phyloP scores from a whole-genome alignment of 2,888 invertebrate genomes.

The Caenorhabditis japonica region DNA sequence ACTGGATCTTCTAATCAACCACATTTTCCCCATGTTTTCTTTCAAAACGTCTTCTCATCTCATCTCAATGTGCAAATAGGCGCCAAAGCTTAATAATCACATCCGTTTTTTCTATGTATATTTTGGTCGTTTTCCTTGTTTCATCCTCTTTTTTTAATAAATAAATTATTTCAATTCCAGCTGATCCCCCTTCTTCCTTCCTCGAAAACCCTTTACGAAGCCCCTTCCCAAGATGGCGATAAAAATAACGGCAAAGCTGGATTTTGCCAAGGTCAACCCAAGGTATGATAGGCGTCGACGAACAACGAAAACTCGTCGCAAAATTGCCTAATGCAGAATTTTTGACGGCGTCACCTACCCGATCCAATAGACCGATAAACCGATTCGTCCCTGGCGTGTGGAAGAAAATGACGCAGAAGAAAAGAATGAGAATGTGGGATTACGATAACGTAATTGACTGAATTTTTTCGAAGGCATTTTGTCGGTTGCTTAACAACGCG shows the following conservation, averaged over 20 bases:
- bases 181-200: background rate
- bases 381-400: constrained; percentile 20
- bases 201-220: background rate
- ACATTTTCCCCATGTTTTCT: background rate
- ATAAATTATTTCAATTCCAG: constrained; percentile 27
- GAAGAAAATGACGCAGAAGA: constrained; percentile 3
- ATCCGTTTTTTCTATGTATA: background rate
- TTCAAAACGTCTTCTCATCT: constrained; percentile 16
- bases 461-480: constrained; percentile 34
- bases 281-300: constrained; percentile 48
- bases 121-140: constrained; percentile 1
- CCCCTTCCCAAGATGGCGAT: constrained; percentile 5
- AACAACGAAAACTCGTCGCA: constrained; percentile 43
- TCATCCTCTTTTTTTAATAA: constrained; percentile 23
- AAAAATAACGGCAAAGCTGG: constrained; percentile 42
- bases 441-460: constrained; percentile 42
- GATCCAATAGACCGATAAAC: constrained; percentile 42
- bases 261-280: constrained; percentile 39
- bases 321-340: constrained; percentile 49
- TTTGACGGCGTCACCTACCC: constrained; percentile 16
- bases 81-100: constrained; percentile 7
- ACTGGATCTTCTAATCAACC: constrained; percentile 33
- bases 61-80: constrained; percentile 51
- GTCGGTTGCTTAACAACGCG: constrained; percentile 28
- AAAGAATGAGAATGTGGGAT: constrained; percentile 1